Conservation (phyloP, 2,888 invertebrate genomes). For the Chrysotoxum bicinctum region DNA sequence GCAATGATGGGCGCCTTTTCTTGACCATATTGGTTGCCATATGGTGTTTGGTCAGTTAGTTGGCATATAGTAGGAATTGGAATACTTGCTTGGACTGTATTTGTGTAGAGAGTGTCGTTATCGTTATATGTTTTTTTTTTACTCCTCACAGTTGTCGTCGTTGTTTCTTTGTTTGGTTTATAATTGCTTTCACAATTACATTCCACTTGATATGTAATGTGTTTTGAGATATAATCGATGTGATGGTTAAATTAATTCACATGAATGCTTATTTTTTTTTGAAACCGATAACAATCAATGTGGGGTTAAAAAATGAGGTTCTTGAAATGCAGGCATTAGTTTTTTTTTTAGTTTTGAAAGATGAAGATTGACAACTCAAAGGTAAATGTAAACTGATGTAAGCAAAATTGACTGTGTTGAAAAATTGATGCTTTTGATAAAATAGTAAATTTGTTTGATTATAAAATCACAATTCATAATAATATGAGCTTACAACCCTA, state of each 20-base stretch:
- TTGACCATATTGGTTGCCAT: conserved; percentile 75
- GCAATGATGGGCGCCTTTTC: conserved; percentile 74
- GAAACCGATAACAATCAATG: background rate
- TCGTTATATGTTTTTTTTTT: background rate
- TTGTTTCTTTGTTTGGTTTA: conserved; percentile 52
- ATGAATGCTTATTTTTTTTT: background rate
- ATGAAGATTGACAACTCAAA: background rate
- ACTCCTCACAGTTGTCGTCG: background rate
- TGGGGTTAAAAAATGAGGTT: background rate
- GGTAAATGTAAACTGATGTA: background rate
- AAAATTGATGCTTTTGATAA: no score
- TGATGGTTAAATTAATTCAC: conserved; percentile 38
- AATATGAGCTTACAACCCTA: no score
- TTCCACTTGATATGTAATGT: conserved; percentile 63
- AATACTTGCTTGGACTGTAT: conserved; percentile 12
- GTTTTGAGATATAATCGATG: conserved; percentile 57
- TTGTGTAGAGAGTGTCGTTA: conserved; percentile 9
- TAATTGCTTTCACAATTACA: conserved; percentile 71
- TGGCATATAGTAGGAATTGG: background rate
- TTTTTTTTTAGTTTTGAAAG: background rate
- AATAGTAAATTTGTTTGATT: no score
- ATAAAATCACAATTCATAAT: no score
- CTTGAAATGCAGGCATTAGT: background rate
- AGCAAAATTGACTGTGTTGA: no score
- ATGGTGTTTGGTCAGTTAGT: conserved; percentile 69